Base-by-base conservation (phyloP, 1,140 invertebrate species). In the Phocides pigmalion region DNA sequence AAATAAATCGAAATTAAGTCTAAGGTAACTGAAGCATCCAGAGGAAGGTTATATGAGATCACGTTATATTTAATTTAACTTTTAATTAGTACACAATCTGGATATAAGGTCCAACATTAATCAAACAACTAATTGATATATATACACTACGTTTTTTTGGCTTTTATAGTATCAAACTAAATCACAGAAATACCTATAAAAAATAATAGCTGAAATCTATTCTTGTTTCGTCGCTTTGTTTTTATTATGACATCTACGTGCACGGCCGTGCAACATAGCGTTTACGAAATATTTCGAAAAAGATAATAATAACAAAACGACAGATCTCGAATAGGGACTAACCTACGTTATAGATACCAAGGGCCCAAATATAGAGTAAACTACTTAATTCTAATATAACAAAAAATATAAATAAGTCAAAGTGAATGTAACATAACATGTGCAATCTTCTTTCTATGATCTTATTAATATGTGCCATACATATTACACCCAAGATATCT, bases 401-500 rank as follows among this genome's bases (percentile, higher is more conserved):
- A 88, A 83, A 90, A 89, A 87, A 88, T 87, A 89, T 90, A 88
- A 84, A 85, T 88, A 83, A 87, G 78, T 85, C 78, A 73, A 83
- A 81, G 88, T 90, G 88, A 81, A 83, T 67, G 74, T 87, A 85
- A 84, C 79, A 80, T 90, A 90, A 90, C 88, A 90, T 78, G 88
- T 90, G 88, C 88, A 80, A 74, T 86, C 61, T 81, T 82, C 54
- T 76, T 68, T 79, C 74, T 83, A 82, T 83, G 73, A 78, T 77
- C 68, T 82, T 82, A 84, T 72, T 73, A 70, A 67, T 74, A 74
- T 71, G 82, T 87, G 80, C 76, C 72, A 72, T 68, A 65, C 67
- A 64, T 68, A 54, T 61, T 70, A 70, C 69, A 79, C 66, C 67
- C 51, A 47, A 70, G 64, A 53, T 53, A 19, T 58, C 22, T 74